phyloP scores from a whole-genome alignment of 1,140 invertebrate species.

The Euura saliciscinereae region DNA sequence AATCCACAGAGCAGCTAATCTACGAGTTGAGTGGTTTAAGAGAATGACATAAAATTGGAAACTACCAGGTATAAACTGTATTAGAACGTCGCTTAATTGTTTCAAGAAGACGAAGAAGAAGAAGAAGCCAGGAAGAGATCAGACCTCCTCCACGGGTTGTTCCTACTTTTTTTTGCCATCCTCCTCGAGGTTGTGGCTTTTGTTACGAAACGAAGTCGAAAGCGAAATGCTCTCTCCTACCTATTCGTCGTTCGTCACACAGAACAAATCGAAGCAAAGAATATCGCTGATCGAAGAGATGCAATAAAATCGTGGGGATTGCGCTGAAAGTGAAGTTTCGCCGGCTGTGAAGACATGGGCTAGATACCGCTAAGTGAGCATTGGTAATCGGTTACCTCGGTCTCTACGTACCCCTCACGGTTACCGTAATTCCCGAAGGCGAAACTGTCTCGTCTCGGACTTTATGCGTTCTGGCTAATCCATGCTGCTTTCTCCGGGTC shows the following conservation, averaged over 20 bases:
- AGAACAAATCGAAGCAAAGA: neutral
- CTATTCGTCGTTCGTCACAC: conserved; percentile 1
- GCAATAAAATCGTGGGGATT: no score
- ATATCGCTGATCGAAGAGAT: neutral
- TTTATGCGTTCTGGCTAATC: neutral
- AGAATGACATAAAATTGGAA: neutral
- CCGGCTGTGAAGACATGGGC: neutral
- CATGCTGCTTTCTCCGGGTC: neutral
- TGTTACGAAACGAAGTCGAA: conserved; percentile 44
- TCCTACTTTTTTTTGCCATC: conserved; percentile 10
- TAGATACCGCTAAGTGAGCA: conserved; percentile 2
- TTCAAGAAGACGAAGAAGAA: neutral
- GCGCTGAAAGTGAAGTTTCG: conserved; percentile 1
- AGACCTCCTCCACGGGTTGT: neutral
- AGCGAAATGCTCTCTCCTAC: conserved; percentile 36
- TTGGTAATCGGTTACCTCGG: neutral
- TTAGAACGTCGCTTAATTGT: neutral
- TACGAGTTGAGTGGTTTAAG: neutral
- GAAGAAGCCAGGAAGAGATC: neutral
- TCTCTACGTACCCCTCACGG: neutral
- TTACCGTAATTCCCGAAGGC: neutral
- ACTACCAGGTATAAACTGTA: neutral
- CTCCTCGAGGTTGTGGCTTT: conserved; percentile 34
- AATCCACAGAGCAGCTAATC: no score
- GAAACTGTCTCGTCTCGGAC: no score